A percentile compares a stretch with the other conserved stretches of the same genome.
Conservation (phyloP, 2,113 vertebrate genomes). For the Ptyas mucosa region DNA sequence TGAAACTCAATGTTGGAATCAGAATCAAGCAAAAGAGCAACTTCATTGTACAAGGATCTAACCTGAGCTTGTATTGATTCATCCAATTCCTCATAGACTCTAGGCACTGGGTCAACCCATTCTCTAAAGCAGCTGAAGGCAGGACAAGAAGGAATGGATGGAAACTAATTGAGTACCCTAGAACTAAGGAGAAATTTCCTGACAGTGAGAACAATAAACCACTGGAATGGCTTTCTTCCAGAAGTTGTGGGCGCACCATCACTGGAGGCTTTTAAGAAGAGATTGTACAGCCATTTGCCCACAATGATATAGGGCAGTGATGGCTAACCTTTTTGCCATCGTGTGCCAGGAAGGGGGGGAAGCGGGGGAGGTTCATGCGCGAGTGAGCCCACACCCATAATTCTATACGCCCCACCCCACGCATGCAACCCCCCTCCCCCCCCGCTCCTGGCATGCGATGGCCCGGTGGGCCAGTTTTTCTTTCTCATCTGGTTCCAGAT, state of each 20-base stretch:
- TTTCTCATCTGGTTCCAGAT: no score
- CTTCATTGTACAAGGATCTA: background rate
- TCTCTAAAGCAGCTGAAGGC: background rate
- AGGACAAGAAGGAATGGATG: background rate
- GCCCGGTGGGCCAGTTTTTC: no score
- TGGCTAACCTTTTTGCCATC: no score
- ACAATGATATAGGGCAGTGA: background rate
- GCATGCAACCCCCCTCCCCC: no score
- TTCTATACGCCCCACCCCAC: no score
- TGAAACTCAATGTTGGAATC: background rate
- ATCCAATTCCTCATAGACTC: background rate
- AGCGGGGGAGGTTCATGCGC: no score
- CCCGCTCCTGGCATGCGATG: no score
- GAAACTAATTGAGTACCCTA: background rate
- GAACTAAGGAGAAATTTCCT: background rate
- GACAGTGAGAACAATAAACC: background rate
- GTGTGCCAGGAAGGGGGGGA: no score
- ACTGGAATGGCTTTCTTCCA: background rate
- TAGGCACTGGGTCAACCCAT: background rate
- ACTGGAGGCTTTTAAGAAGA: background rate
- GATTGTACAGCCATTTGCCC: background rate
- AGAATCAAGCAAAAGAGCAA: background rate
- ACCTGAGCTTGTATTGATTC: background rate
- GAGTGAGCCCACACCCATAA: no score
- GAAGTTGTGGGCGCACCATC: background rate